Evolutionary conservation across 1,140 invertebrate genomes (phyloP).

Genomic region (Papilio polyxenes): DNA sequence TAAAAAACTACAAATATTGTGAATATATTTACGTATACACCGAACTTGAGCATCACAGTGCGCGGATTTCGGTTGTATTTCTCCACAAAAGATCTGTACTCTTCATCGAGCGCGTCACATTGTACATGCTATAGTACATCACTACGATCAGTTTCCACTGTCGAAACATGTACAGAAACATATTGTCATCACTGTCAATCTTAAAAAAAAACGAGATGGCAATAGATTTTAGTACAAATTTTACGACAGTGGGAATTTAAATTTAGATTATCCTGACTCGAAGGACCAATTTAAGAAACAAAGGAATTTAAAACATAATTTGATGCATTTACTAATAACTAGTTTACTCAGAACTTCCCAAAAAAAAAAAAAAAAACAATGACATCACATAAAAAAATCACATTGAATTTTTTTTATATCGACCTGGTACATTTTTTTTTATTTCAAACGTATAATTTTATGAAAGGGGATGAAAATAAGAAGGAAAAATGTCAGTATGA

Average conservation of each 20-base stretch:
- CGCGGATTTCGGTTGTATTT: slow-evolving; percentile 64
- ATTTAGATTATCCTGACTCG: neutral
- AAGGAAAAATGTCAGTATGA: too few species aligned
- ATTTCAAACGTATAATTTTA: too few species aligned
- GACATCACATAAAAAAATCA: too few species aligned
- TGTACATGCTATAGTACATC: slow-evolving; percentile 49
- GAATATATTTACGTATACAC: slow-evolving; percentile 55
- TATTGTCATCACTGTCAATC: neutral
- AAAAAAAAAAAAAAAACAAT: too few species aligned
- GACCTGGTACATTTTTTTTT: too few species aligned
- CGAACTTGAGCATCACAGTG: slow-evolving; percentile 57
- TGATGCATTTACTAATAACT: neutral
- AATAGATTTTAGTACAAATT: neutral
- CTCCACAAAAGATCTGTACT: slow-evolving; percentile 65
- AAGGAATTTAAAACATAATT: too few species aligned
- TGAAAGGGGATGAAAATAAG: too few species aligned
- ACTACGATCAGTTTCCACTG: too few species aligned
- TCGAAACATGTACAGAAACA: neutral
- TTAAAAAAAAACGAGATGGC: neutral
- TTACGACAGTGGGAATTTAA: neutral
- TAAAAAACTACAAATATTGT: slow-evolving; percentile 8
- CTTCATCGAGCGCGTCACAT: slow-evolving; percentile 65
- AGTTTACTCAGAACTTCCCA: neutral
- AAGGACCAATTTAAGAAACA: neutral
- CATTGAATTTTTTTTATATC: too few species aligned